Conservation (phyloP, 2,888 invertebrate genomes). For the Tiliacea aurago region DNA sequence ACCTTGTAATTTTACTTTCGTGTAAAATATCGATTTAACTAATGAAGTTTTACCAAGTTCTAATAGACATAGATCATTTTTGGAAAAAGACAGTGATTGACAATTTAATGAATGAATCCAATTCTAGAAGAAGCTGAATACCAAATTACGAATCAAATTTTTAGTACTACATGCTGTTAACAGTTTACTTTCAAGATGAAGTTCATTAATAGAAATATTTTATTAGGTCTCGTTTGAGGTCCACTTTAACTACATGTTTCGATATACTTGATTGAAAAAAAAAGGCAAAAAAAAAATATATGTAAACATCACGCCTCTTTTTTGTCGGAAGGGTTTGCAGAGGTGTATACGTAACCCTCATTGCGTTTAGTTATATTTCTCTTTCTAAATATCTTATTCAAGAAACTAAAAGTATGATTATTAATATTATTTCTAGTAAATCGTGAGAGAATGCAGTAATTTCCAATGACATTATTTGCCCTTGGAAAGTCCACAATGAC, state of each 20-base stretch:
- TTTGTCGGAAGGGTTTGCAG: neutral
- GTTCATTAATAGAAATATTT: conserved; percentile 30
- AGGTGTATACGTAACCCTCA: neutral
- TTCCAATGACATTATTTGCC: conserved; percentile 26
- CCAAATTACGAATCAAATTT: conserved; percentile 39
- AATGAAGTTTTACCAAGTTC: conserved; percentile 30
- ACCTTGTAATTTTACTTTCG: conserved; percentile 7
- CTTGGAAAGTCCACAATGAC: conserved; percentile 38
- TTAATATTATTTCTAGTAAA: conserved; percentile 20
- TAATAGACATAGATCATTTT: conserved; percentile 42
- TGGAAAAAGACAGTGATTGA: conserved; percentile 44
- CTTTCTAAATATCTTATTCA: conserved; percentile 7
- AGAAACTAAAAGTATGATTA: conserved; percentile 18
- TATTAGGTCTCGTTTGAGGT: conserved; percentile 28
- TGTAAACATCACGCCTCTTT: neutral
- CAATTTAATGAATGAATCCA: conserved; percentile 54
- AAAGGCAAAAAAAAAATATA: neutral
- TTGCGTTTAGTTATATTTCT: neutral
- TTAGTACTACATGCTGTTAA: conserved; percentile 66
- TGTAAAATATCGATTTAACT: conserved; percentile 16
- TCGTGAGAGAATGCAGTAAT: conserved; percentile 24
- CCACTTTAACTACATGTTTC: conserved; percentile 50
- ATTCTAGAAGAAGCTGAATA: conserved; percentile 59
- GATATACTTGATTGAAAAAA: neutral
- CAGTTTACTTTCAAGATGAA: conserved; percentile 23